Base-by-base conservation (phyloP, 2,797 vertebrate genomes). In the Chrysocyon brachyurus region DNA sequence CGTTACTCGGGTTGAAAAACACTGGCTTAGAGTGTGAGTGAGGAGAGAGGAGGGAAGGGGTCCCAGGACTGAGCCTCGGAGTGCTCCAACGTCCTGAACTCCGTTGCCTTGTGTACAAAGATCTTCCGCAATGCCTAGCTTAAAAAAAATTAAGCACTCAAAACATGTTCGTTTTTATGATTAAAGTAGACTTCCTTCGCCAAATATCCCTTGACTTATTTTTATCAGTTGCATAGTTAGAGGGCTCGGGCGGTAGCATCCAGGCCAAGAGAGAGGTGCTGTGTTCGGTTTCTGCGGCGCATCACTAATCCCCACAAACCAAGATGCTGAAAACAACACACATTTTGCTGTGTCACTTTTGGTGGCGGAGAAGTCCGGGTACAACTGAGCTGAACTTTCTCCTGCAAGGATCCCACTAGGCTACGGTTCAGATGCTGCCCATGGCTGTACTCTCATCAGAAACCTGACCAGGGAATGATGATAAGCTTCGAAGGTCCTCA, bases 141-240 rank as follows among this genome's bases (percentile, higher is more conserved):
- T 4, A 22, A 77, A 63, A n/a, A n/a, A 36, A 73, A 24, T 19
- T 52, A 85, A 63, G 19, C 56, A 12, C 28, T n/a, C n/a, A 31
- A 75, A 57, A 84, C 59, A 46, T 81, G 8, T 87, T 70, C 31
- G 7, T 61, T 90, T 95, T 75, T 91, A 75, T 89, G 61, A 36
- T 75, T 68, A 73, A 61, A 49, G 12, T 15, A 12, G 6, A 0
- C 2, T 75, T 46, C 21, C 12, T 86, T n/a, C 8, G 24, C 5
- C 0, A 54, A 90, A 59, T 83, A 68, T 40, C 83, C 4, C n/a
- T 96, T 83, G n/a, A 73, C 83, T 91, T 75, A 26, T 59, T 96
- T 85, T 57, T 49, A 91, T 83, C 26, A 72, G 2, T 40, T 52
- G 91, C 10, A 49, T 12, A 61, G 10, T 85, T 85, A 72, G 6